Conservation (phyloP, 2,888 invertebrate genomes). For the Rhamnusium bicolor region DNA sequence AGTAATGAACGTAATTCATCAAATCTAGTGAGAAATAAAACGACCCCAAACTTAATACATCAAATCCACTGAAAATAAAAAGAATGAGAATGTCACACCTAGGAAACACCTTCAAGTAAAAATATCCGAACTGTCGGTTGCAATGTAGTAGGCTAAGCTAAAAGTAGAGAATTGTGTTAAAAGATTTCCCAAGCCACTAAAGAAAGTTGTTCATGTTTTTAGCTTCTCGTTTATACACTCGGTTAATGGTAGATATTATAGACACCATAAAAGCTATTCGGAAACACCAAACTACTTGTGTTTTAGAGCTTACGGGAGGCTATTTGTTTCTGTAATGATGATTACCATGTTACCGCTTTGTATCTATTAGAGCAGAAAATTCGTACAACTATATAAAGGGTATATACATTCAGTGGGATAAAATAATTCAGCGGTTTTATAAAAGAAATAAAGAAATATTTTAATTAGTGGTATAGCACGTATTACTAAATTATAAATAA, state of each 20-base stretch:
- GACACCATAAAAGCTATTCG: neutral
- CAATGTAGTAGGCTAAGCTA: neutral
- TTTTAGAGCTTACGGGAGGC: neutral
- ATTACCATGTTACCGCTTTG: neutral
- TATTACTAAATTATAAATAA: neutral
- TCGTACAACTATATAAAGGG: neutral
- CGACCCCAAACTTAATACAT: neutral
- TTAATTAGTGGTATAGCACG: neutral
- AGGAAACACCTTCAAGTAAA: neutral
- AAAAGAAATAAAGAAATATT: no score
- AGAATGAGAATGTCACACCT: neutral
- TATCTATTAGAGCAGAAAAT: neutral
- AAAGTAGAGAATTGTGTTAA: constrained; percentile 16
- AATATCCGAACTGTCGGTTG: neutral
- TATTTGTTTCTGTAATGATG: neutral
- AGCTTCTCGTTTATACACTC: constrained; percentile 4
- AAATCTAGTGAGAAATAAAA: neutral
- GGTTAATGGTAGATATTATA: neutral
- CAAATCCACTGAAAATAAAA: neutral
- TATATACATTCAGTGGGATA: neutral
- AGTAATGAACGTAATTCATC: neutral
- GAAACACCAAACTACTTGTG: neutral
- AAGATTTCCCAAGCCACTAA: constrained; percentile 6
- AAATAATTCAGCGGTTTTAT: neutral
- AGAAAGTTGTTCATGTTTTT: neutral